A percentile compares a stretch with the other conserved stretches of the same genome.
These are phyloP conservation scores for Stenoptilia bipunctidactyla DNA, from an alignment of 2,888 invertebrate species.

Conservation along the genomic window DNA sequence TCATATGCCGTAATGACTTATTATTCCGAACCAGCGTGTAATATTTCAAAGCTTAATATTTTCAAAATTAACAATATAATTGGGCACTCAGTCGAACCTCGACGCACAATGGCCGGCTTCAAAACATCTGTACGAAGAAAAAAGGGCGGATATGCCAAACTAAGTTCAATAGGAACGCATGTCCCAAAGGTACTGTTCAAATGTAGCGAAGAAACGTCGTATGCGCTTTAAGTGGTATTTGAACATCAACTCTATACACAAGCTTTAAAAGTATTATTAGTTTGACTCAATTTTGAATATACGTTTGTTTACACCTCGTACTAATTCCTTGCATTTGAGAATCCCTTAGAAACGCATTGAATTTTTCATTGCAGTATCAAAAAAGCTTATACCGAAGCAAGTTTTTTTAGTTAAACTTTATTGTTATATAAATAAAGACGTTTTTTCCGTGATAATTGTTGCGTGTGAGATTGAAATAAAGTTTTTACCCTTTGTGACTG, in stretches of 20 bases:
- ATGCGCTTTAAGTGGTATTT: too few relatives aligned
- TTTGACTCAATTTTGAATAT: slow-evolving; percentile 14
- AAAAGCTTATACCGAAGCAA: slow-evolving; percentile 19
- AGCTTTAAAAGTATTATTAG: slow-evolving; percentile 17
- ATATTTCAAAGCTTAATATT: slow-evolving; percentile 62
- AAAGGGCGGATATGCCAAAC: slow-evolving; percentile 68
- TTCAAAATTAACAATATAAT: slow-evolving; percentile 70
- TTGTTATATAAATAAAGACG: not conserved
- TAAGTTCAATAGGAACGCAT: slow-evolving; percentile 51
- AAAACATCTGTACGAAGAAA: slow-evolving; percentile 58
- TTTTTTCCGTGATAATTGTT: not conserved
- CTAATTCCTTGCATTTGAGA: slow-evolving; percentile 53
- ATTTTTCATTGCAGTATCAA: slow-evolving; percentile 18
- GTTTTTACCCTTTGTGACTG: slow-evolving; percentile 49
- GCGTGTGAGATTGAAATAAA: slow-evolving; percentile 11
- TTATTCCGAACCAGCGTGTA: slow-evolving; percentile 55
- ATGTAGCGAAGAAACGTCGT: slow-evolving; percentile 2
- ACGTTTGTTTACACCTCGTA: slow-evolving; percentile 18
- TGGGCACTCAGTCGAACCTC: slow-evolving; percentile 54
- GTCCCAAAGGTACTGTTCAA: slow-evolving; percentile 40
- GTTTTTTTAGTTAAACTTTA: not conserved
- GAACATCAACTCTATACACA: slow-evolving; percentile 16
- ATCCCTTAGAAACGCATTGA: slow-evolving; percentile 63
- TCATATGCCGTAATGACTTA: slow-evolving; percentile 47
- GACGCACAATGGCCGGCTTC: slow-evolving; percentile 37